These are phyloP conservation scores for Fragariocoptes setiger DNA, from an alignment of 1,140 invertebrate genomes.

Conservation along the genomic window DNA sequence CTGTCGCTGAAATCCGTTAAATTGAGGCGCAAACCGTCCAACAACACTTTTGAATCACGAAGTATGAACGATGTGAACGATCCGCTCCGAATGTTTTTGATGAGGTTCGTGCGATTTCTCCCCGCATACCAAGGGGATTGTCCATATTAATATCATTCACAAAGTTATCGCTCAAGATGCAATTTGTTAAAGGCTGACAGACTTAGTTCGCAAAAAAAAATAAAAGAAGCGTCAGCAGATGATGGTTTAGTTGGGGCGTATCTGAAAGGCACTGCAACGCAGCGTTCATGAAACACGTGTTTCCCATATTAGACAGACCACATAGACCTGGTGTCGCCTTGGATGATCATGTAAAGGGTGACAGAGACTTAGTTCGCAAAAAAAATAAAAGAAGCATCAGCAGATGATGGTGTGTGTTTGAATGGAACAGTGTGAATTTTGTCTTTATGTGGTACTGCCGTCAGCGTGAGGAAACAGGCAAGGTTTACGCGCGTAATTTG, in stretches of 20 bases:
- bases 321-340: conserved; percentile 19
- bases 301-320: conserved; percentile 26
- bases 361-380: too few relatives aligned
- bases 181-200: conserved; percentile 19
- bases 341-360: conserved; percentile 9
- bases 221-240: too few relatives aligned
- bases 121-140: conserved; percentile 29
- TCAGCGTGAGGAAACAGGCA: too few relatives aligned
- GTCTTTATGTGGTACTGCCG: too few relatives aligned
- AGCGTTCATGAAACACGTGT: conserved; percentile 32
- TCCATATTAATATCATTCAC: conserved; percentile 24
- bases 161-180: conserved; percentile 22
- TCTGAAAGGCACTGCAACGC: conserved; percentile 24
- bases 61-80: conserved; percentile 20
- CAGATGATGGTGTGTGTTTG: too few relatives aligned
- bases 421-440: too few relatives aligned
- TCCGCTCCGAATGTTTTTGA: conserved; percentile 27
- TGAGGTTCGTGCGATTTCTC: conserved; percentile 25
- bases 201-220: too few relatives aligned
- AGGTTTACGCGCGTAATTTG: too few relatives aligned
- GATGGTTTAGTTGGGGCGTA: too few relatives aligned
- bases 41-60: conserved; percentile 27
- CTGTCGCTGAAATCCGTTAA: conserved; percentile 26
- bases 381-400: too few relatives aligned
- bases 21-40: conserved; percentile 26